Base-by-base conservation (phyloP, 23 tunicate species). In the Ascidia mentula region DNA sequence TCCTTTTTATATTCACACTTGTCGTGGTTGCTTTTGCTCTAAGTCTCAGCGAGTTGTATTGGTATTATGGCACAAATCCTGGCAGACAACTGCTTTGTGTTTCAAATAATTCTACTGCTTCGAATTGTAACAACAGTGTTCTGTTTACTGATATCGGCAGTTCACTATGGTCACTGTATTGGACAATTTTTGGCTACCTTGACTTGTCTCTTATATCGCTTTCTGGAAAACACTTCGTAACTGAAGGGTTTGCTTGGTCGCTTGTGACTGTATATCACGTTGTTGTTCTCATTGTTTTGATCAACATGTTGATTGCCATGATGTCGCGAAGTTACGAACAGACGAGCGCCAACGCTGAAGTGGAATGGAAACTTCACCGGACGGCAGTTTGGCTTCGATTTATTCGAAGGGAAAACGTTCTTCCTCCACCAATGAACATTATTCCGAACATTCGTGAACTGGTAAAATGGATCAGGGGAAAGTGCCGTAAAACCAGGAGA, bases 371-470 rank as follows among this genome's bases (percentile, higher is more conserved):
- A 77, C 88, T 93, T 38, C 89, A 85, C 59, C 76, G 98, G 28
- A 84, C 93, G 0, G 70, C 65, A 3, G 53, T 80, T 17, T 93
- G 98, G 98, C 88, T 93, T 20, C 87, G 89, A 6, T 93, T 93
- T 61, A 75, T 93, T 69, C 89, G 93, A 0, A 69, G 88, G 45
- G 93, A 93, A 40, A 77, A 77, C 32, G 72, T 80, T 42, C 84
- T 89, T 3, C 98, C 98, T 28, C 98, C 94, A 31, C 98, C 98
- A 0, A 88, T 93, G 93, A 93, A 93, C 81, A n/a, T n/a, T n/a
- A n/a, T n/a, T n/a, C n/a, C n/a, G n/a, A n/a, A n/a, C n/a, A n/a
- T n/a, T n/a, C n/a, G n/a, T n/a, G n/a, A n/a, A n/a, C n/a, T n/a
- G n/a, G n/a, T n/a, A n/a, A n/a, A n/a, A n/a, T n/a, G n/a, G n/a